These are phyloP conservation scores for Achatina immaculata DNA, from an alignment of 1,140 invertebrate species.

Conservation along the genomic window DNA sequence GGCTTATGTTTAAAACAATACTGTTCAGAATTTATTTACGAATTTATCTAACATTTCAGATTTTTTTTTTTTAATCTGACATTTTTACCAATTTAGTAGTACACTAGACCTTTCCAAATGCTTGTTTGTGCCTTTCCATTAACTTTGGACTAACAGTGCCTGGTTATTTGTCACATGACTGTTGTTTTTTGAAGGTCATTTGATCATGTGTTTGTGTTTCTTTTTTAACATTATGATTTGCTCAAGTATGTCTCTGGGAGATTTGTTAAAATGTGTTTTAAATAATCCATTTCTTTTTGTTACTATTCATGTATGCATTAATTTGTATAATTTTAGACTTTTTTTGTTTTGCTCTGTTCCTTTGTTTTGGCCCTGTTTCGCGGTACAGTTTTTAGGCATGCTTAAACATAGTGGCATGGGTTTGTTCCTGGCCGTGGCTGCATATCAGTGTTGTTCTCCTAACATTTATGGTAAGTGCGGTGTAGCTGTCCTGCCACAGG, in stretches of 20 bases:
- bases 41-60: too few species aligned
- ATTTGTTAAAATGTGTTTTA: not conserved
- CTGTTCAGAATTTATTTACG: too few species aligned
- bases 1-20: too few species aligned
- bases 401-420: slow-evolving; percentile 10
- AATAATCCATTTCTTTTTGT: not conserved
- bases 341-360: not conserved
- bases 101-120: too few species aligned
- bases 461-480: not conserved
- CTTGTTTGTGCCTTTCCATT: not conserved
- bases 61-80: not conserved
- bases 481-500: not conserved
- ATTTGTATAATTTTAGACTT: not conserved
- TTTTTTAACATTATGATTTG: not conserved
- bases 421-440: not conserved
- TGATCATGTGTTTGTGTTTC: too few species aligned
- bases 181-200: not conserved
- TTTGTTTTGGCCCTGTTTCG: not conserved
- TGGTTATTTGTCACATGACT: too few species aligned
- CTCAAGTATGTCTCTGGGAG: not conserved
- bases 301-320: too few species aligned
- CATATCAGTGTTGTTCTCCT: not conserved
- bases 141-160: too few species aligned
- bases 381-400: slow-evolving; percentile 10
- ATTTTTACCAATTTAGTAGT: too few species aligned